phyloP scores from a whole-genome alignment of 2,888 invertebrate genomes.

The Aphodius granarius region DNA sequence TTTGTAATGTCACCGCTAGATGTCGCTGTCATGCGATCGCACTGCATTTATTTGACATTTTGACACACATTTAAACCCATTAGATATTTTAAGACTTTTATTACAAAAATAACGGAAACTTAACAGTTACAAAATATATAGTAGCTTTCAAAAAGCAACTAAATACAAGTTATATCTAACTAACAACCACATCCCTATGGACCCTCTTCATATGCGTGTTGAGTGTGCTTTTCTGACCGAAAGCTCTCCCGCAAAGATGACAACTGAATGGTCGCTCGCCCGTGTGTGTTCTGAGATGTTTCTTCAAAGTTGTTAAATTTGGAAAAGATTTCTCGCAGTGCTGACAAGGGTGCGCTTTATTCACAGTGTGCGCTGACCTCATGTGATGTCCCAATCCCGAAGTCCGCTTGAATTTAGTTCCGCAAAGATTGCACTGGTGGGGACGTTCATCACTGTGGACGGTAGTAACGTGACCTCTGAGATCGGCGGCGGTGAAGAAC shows the following conservation, averaged over 20 bases:
- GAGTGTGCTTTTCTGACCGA: neutral
- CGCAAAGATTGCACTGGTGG: slow-evolving; percentile 41
- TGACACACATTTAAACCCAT: no score
- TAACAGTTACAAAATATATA: no score
- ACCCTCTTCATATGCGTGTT: neutral
- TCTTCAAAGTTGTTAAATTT: slow-evolving; percentile 38
- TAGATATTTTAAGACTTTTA: no score
- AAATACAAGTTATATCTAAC: no score
- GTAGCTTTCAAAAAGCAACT: no score
- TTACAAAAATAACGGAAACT: no score
- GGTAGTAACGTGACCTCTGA: slow-evolving; percentile 38
- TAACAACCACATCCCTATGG: no score
- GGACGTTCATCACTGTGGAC: slow-evolving; percentile 42
- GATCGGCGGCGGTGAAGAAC: slow-evolving; percentile 36
- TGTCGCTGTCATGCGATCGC: no score
- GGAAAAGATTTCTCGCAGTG: slow-evolving; percentile 42
- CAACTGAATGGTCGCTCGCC: slow-evolving; percentile 42
- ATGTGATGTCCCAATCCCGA: slow-evolving; percentile 41
- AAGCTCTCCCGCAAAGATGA: slow-evolving; percentile 21
- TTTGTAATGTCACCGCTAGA: no score
- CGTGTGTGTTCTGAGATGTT: slow-evolving; percentile 40
- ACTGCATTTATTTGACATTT: no score
- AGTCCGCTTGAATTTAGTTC: slow-evolving; percentile 40
- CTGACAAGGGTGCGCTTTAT: slow-evolving; percentile 39
- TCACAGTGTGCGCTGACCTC: slow-evolving; percentile 44